A percentile compares a stretch with the other conserved stretches of the same genome.
These are phyloP conservation scores for Pipistrellus nathusii DNA, from an alignment of 2,797 vertebrate species.

Conservation along the genomic window DNA sequence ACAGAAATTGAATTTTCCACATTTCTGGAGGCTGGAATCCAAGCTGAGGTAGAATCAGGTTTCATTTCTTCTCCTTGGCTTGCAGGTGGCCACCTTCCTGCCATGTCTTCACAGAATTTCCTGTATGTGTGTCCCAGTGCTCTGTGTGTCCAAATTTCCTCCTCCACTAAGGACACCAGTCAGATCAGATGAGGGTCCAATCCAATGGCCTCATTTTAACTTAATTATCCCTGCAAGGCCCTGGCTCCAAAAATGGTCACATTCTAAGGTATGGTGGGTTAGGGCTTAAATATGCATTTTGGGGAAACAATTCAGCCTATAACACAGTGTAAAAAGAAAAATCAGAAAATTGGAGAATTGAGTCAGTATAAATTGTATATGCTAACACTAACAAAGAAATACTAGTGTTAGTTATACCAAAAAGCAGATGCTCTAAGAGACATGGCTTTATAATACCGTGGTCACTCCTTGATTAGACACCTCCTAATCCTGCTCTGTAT, in stretches of 20 bases:
- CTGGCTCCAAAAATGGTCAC: neutral
- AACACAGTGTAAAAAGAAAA: neutral
- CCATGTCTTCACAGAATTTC: neutral
- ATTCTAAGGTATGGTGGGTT: neutral
- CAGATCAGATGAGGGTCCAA: neutral
- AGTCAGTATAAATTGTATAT: neutral
- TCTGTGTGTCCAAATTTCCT: neutral
- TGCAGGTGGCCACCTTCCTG: neutral
- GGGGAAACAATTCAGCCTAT: neutral
- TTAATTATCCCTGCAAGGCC: neutral
- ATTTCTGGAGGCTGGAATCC: neutral
- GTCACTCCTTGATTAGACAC: neutral
- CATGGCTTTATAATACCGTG: neutral
- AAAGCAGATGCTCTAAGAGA: neutral
- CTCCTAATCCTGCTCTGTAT: neutral
- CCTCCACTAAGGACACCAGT: neutral
- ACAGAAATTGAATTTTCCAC: neutral
- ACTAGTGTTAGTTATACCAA: neutral
- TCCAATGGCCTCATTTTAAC: neutral
- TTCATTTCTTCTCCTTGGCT: neutral
- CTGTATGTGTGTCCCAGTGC: neutral
- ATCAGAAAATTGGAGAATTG: neutral
- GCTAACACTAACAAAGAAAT: conserved; percentile 25
- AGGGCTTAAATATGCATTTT: neutral
- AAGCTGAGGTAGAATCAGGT: neutral